Evolutionary conservation across 2,113 vertebrate species (phyloP), one percentile per base, ranked within the genome.

Genomic region (Fukomys damarensis): DNA sequence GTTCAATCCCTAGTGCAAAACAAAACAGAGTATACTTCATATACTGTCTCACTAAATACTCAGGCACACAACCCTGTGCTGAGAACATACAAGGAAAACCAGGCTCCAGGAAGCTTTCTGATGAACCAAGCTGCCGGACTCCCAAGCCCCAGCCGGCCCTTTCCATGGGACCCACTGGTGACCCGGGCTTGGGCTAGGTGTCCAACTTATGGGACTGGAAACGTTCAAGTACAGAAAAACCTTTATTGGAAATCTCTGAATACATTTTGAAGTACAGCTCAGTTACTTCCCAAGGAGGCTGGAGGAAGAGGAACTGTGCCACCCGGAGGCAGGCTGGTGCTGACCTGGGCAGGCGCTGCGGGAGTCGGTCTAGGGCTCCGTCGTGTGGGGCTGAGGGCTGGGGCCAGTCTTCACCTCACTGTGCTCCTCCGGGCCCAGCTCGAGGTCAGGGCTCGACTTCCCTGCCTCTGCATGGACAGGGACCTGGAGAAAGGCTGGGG

Each of bases 181-280:
- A 77, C 66, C 59, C 0, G 0, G 49, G 11, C 43, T 7, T 1
- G 3, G 38, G 49, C 43, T 38, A 76, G 77, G 28, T 38, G 17
- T 84, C 41, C 32, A 82, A 82, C 58, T 26, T 83, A 13, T 14
- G 41, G 43, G n/a, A 95, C 68, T 90, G 38, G 46, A 96, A 52
- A 59, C 38, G 72, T 24, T 96, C 95, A 97, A 96, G 98, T 98
- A 98, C 96, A 7, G 98, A 99, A 98, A 98, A 98, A 96, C 94
- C 98, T 99, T 99, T 98, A 99, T 97, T 98, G 98, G 98, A 98
- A 98, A 98, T 97, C 96, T 93, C 97, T 91, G 94, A 97, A 98
- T 98, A 97, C 80, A 95, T 91, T 82, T 97, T 97, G 89, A 98
- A 98, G 94, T 98, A 96, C 95, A 98, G 70, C 11, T 95, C 95